phyloP scores from a whole-genome alignment of 2,113 vertebrate species.

The Strigops habroptila region DNA sequence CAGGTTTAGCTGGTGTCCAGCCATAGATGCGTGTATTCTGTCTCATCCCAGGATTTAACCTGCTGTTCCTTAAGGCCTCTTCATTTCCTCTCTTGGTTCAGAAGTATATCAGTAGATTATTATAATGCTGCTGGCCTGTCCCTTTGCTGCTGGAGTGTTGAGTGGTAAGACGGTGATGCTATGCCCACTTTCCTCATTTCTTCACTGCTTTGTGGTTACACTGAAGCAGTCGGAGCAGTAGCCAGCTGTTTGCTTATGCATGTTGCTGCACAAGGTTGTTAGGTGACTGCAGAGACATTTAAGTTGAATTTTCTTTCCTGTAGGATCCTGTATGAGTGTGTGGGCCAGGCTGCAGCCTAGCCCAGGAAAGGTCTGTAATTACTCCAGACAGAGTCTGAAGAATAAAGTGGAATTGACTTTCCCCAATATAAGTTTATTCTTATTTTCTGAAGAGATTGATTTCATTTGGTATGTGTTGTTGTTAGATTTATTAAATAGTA shows the following conservation, averaged over 20 bases:
- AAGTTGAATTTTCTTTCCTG: background rate
- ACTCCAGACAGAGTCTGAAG: background rate
- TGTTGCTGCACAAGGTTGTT: background rate
- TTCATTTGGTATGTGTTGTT: background rate
- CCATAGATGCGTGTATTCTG: background rate
- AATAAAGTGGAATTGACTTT: background rate
- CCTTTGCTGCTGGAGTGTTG: background rate
- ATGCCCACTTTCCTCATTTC: background rate
- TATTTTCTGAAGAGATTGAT: background rate
- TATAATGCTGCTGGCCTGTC: background rate
- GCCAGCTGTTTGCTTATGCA: background rate
- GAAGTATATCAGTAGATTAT: background rate
- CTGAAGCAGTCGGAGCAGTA: background rate
- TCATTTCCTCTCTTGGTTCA: background rate
- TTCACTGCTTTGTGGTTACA: background rate
- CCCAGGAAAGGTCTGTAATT: background rate
- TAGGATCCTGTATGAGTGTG: background rate
- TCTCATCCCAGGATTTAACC: background rate
- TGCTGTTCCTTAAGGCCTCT: background rate
- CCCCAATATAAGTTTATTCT: background rate
- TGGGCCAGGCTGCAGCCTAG: background rate
- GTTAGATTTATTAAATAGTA: background rate
- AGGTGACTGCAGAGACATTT: background rate
- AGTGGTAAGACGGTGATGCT: background rate
- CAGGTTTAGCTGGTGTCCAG: background rate